These are phyloP conservation scores for Brotula barbata DNA, from an alignment of 2,797 vertebrate species.

Conservation along the genomic window DNA sequence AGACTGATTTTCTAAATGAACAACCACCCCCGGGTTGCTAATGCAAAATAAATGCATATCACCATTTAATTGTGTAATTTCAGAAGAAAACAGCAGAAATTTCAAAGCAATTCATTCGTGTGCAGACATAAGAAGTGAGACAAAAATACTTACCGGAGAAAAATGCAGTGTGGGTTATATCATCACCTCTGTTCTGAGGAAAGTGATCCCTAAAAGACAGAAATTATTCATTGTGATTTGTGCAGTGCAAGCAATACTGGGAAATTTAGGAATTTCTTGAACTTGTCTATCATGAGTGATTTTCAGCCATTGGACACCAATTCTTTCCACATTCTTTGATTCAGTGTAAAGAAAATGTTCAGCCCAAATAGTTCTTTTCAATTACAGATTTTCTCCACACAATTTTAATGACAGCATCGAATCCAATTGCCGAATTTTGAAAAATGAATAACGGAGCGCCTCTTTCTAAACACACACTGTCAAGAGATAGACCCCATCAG, in stretches of 20 bases:
- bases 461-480: constrained; percentile 21
- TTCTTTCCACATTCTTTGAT: neutral
- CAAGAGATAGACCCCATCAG: constrained; percentile 16
- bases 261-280: too few species aligned
- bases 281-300: constrained; percentile 12
- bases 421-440: constrained; percentile 4
- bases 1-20: constrained; percentile 3
- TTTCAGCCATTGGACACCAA: constrained; percentile 24
- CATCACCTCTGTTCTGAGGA: constrained; percentile 63
- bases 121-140: neutral
- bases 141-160: constrained; percentile 69
- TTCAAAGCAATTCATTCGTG: neutral
- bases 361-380: too few species aligned
- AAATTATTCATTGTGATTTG: constrained; percentile 16
- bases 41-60: too few species aligned
- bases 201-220: constrained; percentile 73
- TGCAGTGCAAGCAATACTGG: constrained; percentile 5
- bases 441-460: constrained; percentile 23
- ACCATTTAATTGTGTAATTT: too few species aligned
- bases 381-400: too few species aligned
- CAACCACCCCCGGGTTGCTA: too few species aligned
- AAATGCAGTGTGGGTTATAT: constrained; percentile 56
- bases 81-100: too few species aligned
- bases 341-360: too few species aligned
- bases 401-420: too few species aligned